These are phyloP conservation scores for Phyto melanocephala DNA, from an alignment of 2,888 invertebrate species.

Conservation along the genomic window DNA sequence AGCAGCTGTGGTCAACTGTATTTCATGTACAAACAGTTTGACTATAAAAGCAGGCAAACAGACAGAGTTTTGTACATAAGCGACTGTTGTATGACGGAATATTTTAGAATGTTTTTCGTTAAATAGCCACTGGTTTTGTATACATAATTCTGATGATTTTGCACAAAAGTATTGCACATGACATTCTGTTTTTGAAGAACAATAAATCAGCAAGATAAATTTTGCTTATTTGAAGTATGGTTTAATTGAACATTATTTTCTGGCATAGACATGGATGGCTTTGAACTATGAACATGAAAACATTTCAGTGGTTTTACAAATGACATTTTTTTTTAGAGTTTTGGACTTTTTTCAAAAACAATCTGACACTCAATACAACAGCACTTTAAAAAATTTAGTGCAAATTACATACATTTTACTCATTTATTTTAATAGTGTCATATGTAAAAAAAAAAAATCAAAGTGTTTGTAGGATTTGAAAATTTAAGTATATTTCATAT, in stretches of 20 bases:
- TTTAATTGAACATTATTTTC: background rate
- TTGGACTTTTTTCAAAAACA: background rate
- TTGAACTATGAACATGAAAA: too few species aligned
- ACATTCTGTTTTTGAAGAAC: background rate
- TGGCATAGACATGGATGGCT: too few species aligned
- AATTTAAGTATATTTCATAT: too few species aligned
- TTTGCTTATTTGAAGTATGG: background rate
- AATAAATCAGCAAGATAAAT: background rate
- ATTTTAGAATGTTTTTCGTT: background rate
- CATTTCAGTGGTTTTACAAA: too few species aligned
- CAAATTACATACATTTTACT: too few species aligned
- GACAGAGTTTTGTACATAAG: background rate
- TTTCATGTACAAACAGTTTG: background rate
- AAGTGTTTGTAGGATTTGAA: too few species aligned
- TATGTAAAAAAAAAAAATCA: too few species aligned
- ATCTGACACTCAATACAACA: too few species aligned
- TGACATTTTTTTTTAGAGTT: background rate
- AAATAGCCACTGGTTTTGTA: background rate
- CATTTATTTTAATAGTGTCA: too few species aligned
- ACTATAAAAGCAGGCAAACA: too few species aligned
- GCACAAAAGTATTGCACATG: background rate
- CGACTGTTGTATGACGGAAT: background rate
- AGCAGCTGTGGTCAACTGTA: constrained; percentile 19
- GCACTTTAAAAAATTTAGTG: too few species aligned
- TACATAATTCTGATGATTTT: background rate